Base-by-base conservation (phyloP, 2,797 vertebrate species). In the Urophycis tenuis region DNA sequence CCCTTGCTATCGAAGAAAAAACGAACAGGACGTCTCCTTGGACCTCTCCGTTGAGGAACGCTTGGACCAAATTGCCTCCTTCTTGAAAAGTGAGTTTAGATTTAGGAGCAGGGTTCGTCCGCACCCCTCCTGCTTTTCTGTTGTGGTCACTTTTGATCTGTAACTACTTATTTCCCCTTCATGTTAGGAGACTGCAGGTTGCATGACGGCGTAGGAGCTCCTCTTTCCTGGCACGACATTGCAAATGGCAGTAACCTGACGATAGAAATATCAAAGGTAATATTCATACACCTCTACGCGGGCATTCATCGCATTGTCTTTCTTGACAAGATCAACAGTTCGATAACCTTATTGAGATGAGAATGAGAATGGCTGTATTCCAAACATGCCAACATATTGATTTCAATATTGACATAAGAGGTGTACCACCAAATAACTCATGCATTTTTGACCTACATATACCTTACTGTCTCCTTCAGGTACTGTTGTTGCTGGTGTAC, bases 221-320 rank as follows among this genome's bases (percentile, higher is more conserved):
- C 93, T 34, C 78, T 96, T 2, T 93, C 92, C 0, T 89, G 89
- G 81, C 88, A 94, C 81, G 91, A 91, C 30, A 92, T 95, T 25
- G 81, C 87, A 76, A 87, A 93, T 64, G 94, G 93, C 0, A 89
- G 89, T 41, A 88, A 91, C 71, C 64, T 88, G 33, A 94, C 95
- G n/a, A 77, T 95, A 82, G 95, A 96, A 39, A 85, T 96, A 72
- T 92, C 95, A 83, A 99, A 99, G 96, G 97, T 99, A 91, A 1
- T 22, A 5, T 41, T 25, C 64, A 69, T 35, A 30, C 6, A 35
- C 17, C 36, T 11, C 35, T 32, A 25, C 25, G 53, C 22, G n/a
- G 2, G 53, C 53, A 3, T 31, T 64, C 1, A 69, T 49, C n/a
- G 11, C 5, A 35, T 64, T 35, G 19, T 36, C 60, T 67, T 9